Evolutionary conservation across 64 coral and sea anemone genomes (phyloP), one percentile per base, ranked within the genome.

Genomic region (Montipora cactus): DNA sequence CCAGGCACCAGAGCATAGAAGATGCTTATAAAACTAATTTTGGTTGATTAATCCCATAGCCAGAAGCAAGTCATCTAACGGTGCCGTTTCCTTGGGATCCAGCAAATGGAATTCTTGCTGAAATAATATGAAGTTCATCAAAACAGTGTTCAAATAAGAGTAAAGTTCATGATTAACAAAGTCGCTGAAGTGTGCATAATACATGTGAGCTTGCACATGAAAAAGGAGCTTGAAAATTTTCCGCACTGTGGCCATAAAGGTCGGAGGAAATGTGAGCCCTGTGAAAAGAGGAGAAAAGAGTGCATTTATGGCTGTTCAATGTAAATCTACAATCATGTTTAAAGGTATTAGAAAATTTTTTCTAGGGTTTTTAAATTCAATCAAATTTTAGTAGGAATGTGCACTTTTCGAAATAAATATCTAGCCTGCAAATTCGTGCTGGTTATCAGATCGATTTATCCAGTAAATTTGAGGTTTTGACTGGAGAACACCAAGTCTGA

Each of bases 181-280:
- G 44, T 99, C 95, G 52, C 84, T 88, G 51, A 94, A 96, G 76
- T 99, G 97, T 44, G 95, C 92, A 75, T 94, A 99, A 76, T 92
- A 99, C 83, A 99, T 79, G 67, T 99, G 97, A 74, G 91, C 95
- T 67, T 89, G 87, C 44, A 99, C 95, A 79, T 99, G 97, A 61
- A 99, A 96, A 3, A 99, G 80, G 14, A 99, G 89, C 74, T 99
- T 99, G 79, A 96, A 87, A 19, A 99, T 94, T 78, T 96, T 94
- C 72, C 91, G 94, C 14, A 99, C 97, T 37, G 92, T 93, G 44
- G 92, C 81, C 20, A 94, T 48, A 71, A 99, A 99, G 12, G 90
- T 95, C 13, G 82, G 57, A 5, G 97, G 97, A 89, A 99, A 99
- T 20, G 89, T 96, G 71, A 91, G 81, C 47, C 95, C 97, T 99